Evolutionary conservation across 2,888 invertebrate species (phyloP).

Genomic region (Tipula lateralis): DNA sequence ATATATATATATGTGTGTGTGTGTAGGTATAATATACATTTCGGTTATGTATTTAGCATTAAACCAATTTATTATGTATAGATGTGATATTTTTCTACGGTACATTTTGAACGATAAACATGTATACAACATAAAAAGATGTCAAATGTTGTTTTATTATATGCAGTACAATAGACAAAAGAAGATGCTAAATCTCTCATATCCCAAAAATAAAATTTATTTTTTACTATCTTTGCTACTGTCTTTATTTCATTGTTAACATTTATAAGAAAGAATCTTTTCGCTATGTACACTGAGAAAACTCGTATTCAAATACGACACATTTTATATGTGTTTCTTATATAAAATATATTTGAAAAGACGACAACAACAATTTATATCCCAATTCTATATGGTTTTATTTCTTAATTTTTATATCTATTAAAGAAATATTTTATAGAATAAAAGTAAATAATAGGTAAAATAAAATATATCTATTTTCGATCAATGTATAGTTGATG

Average conservation of each 20-base stretch:
- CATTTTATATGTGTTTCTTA: no score
- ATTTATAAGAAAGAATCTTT: background rate
- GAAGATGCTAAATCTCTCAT: background rate
- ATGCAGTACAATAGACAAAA: background rate
- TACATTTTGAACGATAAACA: background rate
- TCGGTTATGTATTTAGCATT: background rate
- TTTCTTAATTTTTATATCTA: no score
- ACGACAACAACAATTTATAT: no score
- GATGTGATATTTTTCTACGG: background rate
- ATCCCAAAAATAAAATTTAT: background rate
- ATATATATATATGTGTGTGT: no score
- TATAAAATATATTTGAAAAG: no score
- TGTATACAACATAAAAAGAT: background rate
- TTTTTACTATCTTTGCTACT: background rate
- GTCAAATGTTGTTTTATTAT: background rate
- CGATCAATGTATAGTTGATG: no score
- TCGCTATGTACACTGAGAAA: background rate
- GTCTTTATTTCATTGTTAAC: background rate
- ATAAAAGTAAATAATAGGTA: no score
- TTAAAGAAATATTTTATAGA: no score
- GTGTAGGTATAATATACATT: no score
- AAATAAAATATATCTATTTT: no score
- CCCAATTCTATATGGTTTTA: no score
- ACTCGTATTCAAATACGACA: no score
- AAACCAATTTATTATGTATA: background rate